These are phyloP conservation scores for Conomelus anceps DNA, from an alignment of 2,888 invertebrate genomes.

Conservation along the genomic window DNA sequence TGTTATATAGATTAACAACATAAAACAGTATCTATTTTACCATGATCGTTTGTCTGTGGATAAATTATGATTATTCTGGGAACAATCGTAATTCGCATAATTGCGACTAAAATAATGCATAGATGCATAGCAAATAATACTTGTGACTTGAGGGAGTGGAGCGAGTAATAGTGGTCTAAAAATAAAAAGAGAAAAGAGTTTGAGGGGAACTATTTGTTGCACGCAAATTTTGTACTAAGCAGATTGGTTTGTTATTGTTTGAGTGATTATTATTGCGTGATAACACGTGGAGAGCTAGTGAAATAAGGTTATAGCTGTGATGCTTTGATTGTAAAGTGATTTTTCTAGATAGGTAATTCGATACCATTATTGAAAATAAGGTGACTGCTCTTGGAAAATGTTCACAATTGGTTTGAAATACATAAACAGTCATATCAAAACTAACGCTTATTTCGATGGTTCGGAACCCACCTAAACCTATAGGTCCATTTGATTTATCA, in stretches of 20 bases:
- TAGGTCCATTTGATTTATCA: too few relatives aligned
- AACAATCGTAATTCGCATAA: not conserved
- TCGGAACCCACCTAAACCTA: too few relatives aligned
- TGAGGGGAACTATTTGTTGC: not conserved
- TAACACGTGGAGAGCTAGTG: too few relatives aligned
- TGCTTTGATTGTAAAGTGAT: too few relatives aligned
- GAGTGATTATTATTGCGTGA: not conserved
- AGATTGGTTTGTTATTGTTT: not conserved
- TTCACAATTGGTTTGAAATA: too few relatives aligned
- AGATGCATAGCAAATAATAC: not conserved
- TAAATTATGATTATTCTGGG: not conserved
- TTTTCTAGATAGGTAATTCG: too few relatives aligned
- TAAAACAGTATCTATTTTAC: not conserved
- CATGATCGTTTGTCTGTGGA: not conserved
- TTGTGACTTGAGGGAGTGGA: not conserved
- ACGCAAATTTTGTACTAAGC: not conserved
- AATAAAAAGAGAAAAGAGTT: not conserved
- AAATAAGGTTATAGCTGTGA: too few relatives aligned
- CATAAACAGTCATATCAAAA: too few relatives aligned
- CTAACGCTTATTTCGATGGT: too few relatives aligned
- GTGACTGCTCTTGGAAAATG: too few relatives aligned
- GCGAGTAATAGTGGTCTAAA: not conserved
- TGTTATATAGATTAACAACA: not conserved
- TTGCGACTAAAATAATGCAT: not conserved
- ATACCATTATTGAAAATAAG: too few relatives aligned